These are phyloP conservation scores for Drosophila melanocephala DNA, from an alignment of 2,888 invertebrate genomes.

Conservation along the genomic window DNA sequence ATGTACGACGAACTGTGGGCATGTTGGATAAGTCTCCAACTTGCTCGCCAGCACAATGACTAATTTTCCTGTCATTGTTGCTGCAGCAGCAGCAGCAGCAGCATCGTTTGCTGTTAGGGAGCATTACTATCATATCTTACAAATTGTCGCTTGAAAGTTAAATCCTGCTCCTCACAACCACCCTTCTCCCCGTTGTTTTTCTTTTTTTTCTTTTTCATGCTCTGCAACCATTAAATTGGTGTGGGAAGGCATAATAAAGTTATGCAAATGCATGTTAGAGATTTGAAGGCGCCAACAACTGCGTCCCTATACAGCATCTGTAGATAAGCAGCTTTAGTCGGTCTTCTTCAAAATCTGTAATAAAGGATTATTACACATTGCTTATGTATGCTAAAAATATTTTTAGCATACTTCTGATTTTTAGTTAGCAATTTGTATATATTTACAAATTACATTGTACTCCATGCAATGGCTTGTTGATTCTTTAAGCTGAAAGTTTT, in stretches of 20 bases:
- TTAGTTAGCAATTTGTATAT: background rate
- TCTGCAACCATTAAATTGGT: slow-evolving; percentile 2
- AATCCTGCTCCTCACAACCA: background rate
- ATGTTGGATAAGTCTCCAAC: slow-evolving; percentile 21
- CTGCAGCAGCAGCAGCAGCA: background rate
- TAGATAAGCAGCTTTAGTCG: background rate
- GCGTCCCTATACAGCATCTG: background rate
- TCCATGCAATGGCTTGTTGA: background rate
- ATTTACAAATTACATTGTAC: background rate
- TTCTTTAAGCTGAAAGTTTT: background rate
- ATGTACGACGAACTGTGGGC: slow-evolving; percentile 27
- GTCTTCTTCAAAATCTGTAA: background rate
- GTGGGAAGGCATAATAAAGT: slow-evolving; percentile 1
- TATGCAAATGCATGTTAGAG: slow-evolving; percentile 11
- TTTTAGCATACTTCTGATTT: background rate
- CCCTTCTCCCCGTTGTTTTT: no score
- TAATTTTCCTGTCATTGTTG: slow-evolving; percentile 73
- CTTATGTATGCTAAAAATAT: background rate
- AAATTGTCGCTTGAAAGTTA: slow-evolving; percentile 66
- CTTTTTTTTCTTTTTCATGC: background rate
- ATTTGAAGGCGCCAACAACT: background rate
- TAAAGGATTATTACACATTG: background rate
- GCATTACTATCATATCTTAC: slow-evolving; percentile 78
- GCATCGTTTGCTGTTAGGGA: slow-evolving; percentile 34
- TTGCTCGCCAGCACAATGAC: slow-evolving; percentile 61